These are phyloP conservation scores for Malacoraja senta DNA, from an alignment of 2,797 vertebrate species.

Conservation along the genomic window DNA sequence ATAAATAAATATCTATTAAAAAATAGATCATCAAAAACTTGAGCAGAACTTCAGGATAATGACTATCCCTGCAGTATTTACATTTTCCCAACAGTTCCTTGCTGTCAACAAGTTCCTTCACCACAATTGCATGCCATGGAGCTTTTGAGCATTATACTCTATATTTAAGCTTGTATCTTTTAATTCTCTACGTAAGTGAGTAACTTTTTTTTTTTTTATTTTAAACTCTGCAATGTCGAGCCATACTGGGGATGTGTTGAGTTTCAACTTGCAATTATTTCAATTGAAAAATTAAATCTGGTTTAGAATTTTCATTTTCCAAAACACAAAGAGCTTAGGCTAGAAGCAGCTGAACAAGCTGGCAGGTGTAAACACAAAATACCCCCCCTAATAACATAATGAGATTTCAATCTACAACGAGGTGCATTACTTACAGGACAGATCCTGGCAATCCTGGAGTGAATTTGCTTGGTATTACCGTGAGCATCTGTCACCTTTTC, in stretches of 20 bases:
- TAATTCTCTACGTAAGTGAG: background rate
- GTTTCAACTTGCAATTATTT: background rate
- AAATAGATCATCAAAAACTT: background rate
- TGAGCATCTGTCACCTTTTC: constrained; percentile 85
- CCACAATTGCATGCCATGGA: background rate
- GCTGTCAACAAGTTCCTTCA: background rate
- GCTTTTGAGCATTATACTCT: background rate
- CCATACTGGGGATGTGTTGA: background rate
- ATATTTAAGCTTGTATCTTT: background rate
- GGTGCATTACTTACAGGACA: constrained; percentile 75
- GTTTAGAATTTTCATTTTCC: background rate
- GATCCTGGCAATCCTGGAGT: constrained; percentile 92
- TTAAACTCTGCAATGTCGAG: background rate
- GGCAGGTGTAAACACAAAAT: background rate
- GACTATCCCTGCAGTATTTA: background rate
- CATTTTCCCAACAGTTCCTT: background rate
- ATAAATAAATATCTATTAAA: too few species aligned
- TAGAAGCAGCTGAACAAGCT: too few species aligned
- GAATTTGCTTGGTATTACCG: constrained; percentile 86
- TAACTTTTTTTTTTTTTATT: background rate
- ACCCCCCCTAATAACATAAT: background rate
- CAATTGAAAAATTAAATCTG: constrained; percentile 14
- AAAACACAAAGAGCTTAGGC: background rate
- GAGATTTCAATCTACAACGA: background rate
- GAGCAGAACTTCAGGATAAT: background rate